These are phyloP conservation scores for Ganaspis brasiliensis DNA, from an alignment of 2,888 invertebrate genomes.

Conservation along the genomic window DNA sequence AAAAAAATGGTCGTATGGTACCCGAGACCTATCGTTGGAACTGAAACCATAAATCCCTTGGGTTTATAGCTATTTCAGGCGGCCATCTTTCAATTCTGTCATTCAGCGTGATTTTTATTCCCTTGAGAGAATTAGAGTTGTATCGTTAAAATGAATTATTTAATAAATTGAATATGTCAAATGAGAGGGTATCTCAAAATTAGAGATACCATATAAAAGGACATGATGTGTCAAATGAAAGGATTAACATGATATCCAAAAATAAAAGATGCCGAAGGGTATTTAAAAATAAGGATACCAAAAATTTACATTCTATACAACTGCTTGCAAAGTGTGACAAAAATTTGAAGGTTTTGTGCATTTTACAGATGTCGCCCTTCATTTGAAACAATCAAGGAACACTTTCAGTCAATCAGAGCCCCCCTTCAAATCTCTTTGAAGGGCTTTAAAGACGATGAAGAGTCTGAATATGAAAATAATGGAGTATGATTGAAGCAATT, in stretches of 20 bases:
- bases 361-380: slow-evolving; percentile 25
- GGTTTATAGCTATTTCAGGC: slow-evolving; percentile 22
- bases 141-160: background rate
- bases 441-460: slow-evolving; percentile 36
- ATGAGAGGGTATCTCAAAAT: too few species aligned
- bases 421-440: slow-evolving; percentile 18
- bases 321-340: background rate
- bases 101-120: background rate
- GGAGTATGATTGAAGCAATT: slow-evolving; percentile 40
- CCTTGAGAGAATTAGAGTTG: background rate
- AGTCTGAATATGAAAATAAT: slow-evolving; percentile 42
- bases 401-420: slow-evolving; percentile 36
- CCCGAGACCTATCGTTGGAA: slow-evolving; percentile 12
- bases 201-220: too few species aligned
- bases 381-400: slow-evolving; percentile 33
- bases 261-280: too few species aligned
- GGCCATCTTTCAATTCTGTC: slow-evolving; percentile 25
- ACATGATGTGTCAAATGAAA: too few species aligned
- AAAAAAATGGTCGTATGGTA: slow-evolving; percentile 5
- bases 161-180: too few species aligned
- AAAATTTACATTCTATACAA: too few species aligned
- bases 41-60: slow-evolving; percentile 19
- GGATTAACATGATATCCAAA: too few species aligned
- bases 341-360: too few species aligned
- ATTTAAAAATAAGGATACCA: too few species aligned